phyloP scores from a whole-genome alignment of 2,113 vertebrate species.

The Asarcornis scutulata region DNA sequence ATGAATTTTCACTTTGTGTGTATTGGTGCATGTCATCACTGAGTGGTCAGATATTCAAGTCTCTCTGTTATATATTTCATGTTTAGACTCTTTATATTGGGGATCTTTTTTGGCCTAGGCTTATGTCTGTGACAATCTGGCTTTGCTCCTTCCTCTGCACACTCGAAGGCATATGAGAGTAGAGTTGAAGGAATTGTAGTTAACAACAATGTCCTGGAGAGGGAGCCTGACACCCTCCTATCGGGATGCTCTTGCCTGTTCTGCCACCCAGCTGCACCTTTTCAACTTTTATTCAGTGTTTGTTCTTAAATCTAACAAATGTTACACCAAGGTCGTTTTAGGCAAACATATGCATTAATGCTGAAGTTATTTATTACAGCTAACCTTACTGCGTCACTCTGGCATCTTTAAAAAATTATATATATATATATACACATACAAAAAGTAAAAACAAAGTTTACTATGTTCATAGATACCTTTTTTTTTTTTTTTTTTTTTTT shows the following conservation, averaged over 20 bases:
- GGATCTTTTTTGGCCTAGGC: background rate
- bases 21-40: background rate
- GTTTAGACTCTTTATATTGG: fast-evolving
- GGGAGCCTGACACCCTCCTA: constrained; percentile 11
- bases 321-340: fast-evolving
- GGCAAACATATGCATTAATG: fast-evolving
- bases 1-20: background rate
- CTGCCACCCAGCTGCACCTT: background rate
- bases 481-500: background rate
- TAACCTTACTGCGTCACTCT: too few relatives aligned
- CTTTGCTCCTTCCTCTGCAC: background rate
- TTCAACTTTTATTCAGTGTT: fast-evolving
- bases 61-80: background rate
- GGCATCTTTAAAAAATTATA: background rate
- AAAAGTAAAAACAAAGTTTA: background rate
- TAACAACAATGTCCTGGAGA: background rate
- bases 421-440: too few relatives aligned
- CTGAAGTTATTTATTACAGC: background rate
- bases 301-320: fast-evolving
- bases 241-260: background rate
- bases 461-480: fast-evolving
- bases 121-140: fast-evolving
- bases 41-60: background rate
- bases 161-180: fast-evolving
- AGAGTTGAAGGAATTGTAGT: background rate